Evolutionary conservation across 1,140 invertebrate genomes (phyloP).

Genomic region (Habropoda laboriosa): DNA sequence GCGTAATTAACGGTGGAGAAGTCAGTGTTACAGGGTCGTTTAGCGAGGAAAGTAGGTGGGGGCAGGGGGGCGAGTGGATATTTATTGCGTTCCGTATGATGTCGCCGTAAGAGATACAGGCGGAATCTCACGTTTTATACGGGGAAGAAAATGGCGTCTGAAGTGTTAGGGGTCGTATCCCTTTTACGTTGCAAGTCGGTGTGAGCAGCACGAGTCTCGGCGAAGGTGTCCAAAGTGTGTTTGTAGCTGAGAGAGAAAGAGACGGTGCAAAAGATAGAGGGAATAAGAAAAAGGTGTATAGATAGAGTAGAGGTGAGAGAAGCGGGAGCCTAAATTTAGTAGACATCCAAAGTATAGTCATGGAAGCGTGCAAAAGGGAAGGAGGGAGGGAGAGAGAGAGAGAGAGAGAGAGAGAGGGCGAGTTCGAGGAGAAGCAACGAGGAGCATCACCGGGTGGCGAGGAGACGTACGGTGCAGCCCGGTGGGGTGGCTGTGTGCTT

Average conservation of each 20-base stretch:
- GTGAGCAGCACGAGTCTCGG: constrained; percentile 34
- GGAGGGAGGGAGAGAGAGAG: constrained; percentile 40
- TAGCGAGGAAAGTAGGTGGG: too few species aligned
- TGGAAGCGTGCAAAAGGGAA: constrained; percentile 39
- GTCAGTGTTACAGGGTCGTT: not conserved
- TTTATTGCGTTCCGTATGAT: constrained; percentile 24
- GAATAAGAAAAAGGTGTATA: constrained; percentile 24
- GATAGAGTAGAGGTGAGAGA: constrained; percentile 14
- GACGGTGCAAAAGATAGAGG: too few species aligned
- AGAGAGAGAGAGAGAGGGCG: constrained; percentile 42
- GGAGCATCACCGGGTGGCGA: constrained; percentile 38
- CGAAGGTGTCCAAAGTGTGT: constrained; percentile 18
- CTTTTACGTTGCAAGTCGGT: constrained; percentile 52
- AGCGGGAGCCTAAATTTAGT: constrained; percentile 73
- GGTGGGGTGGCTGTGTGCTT: constrained; percentile 57
- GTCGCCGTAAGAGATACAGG: constrained; percentile 16
- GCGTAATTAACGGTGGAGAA: not conserved
- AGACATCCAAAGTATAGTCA: constrained; percentile 63
- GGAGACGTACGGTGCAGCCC: constrained; percentile 36
- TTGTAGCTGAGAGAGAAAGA: not conserved
- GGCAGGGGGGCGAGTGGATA: not conserved
- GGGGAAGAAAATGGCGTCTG: constrained; percentile 59
- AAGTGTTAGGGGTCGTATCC: constrained; percentile 68
- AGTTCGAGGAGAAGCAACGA: constrained; percentile 49
- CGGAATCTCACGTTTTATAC: constrained; percentile 30